These are phyloP conservation scores for Gambusia affinis DNA, from an alignment of 2,113 vertebrate genomes.

Conservation along the genomic window DNA sequence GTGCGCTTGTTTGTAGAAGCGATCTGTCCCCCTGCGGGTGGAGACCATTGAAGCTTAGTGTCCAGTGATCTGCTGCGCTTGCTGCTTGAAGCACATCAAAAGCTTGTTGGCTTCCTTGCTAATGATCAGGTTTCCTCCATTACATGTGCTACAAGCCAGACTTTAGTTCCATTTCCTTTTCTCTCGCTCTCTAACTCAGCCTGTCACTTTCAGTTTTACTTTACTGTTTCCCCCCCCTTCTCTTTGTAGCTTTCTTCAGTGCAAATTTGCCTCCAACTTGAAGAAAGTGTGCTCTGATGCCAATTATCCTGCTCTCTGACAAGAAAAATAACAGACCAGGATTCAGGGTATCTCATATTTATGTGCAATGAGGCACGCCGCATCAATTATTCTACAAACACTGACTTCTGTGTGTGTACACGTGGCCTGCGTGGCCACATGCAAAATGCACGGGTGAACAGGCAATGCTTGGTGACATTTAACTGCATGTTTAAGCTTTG, in stretches of 20 bases:
- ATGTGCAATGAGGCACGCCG: conserved; percentile 38
- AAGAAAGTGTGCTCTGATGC: conserved; percentile 35
- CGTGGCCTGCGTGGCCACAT: not conserved
- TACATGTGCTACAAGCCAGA: conserved; percentile 26
- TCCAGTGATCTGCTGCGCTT: conserved; percentile 32
- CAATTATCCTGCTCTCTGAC: conserved; percentile 44
- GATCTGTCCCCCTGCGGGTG: conserved; percentile 41
- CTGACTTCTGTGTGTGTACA: not conserved
- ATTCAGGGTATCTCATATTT: conserved; percentile 51
- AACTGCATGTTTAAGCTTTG: not conserved
- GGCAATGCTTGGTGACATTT: not conserved
- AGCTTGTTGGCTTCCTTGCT: conserved; percentile 34
- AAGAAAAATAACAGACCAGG: conserved; percentile 38
- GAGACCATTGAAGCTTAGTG: conserved; percentile 60
- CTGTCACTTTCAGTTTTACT: not conserved
- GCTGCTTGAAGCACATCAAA: conserved; percentile 46
- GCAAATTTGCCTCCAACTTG: conserved; percentile 8
- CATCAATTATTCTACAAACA: conserved; percentile 59
- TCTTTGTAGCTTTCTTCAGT: not conserved
- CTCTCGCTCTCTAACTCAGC: not conserved
- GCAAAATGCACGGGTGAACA: conserved; percentile 14
- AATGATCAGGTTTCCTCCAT: conserved; percentile 56
- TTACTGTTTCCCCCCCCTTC: not conserved
- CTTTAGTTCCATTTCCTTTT: conserved; percentile 13
- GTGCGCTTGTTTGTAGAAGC: conserved; percentile 46